Conservation (phyloP, 2,797 vertebrate species). For the Alexandromys oeconomus region DNA sequence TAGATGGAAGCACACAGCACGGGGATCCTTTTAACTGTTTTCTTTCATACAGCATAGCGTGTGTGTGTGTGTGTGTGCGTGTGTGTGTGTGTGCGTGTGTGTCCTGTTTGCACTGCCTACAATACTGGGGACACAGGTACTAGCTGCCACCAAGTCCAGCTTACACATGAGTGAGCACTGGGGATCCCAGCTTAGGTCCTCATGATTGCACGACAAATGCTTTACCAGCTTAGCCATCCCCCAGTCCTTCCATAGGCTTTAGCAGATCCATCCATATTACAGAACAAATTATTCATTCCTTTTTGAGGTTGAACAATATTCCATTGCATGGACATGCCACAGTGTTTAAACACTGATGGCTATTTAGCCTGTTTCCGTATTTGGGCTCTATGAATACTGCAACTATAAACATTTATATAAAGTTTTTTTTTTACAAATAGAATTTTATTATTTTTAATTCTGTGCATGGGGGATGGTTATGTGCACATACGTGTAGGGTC, state of each 20-base stretch:
- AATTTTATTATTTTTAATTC: not conserved
- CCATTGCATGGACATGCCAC: no score
- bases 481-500: not conserved
- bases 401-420: conserved; percentile 11
- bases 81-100: no score
- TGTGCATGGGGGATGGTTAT: not conserved
- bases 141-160: not conserved
- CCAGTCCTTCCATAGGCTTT: not conserved
- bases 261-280: not conserved
- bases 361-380: not conserved
- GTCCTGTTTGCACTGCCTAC: not conserved
- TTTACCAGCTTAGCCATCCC: not conserved
- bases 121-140: not conserved
- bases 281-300: not conserved
- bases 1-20: not conserved
- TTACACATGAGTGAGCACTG: not conserved
- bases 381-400: not conserved
- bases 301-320: conserved; percentile 2
- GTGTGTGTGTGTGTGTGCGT: not conserved
- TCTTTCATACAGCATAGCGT: not conserved
- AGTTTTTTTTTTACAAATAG: not conserved
- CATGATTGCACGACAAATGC: not conserved
- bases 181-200: not conserved
- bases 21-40: not conserved
- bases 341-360: not conserved